Percentiles rank a stretch among this genome's conserved stretches.
Evolutionary conservation across 2,113 vertebrate genomes (phyloP).

Genomic region (Pelecanus crispus): DNA sequence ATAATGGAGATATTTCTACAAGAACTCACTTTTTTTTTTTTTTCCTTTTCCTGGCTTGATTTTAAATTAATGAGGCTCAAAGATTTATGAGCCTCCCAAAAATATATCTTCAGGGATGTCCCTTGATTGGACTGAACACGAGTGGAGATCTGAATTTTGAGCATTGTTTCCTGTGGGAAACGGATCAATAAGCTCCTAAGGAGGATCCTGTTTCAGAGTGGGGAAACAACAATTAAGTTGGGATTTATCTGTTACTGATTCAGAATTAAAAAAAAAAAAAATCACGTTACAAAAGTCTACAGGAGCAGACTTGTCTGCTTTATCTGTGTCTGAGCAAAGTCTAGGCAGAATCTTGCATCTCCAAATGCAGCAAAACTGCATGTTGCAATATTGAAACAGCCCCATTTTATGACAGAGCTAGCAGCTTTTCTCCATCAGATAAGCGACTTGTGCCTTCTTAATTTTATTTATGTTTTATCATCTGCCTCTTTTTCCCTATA

Average conservation of each 20-base stretch:
- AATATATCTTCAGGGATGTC: not conserved
- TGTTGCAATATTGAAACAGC: not conserved
- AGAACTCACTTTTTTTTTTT: not conserved
- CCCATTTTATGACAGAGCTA: not conserved
- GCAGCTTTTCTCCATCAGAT: not conserved
- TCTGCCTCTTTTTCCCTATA: not conserved
- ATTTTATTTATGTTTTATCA: not conserved
- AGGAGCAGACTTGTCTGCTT: not conserved
- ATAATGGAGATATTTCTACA: not conserved
- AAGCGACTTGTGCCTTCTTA: rapidly evolving
- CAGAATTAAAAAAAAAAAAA: not conserved
- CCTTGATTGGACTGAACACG: not conserved
- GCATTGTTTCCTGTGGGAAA: not conserved
- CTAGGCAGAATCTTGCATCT: not conserved
- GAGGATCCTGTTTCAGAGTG: not conserved
- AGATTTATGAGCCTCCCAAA: not conserved
- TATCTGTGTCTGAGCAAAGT: not conserved
- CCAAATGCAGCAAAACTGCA: not conserved
- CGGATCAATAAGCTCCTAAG: not conserved
- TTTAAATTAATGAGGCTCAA: not conserved
- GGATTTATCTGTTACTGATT: not conserved
- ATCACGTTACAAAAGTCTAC: rapidly evolving
- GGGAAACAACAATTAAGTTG: not conserved
- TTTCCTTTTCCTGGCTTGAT: not conserved
- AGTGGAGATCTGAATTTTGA: not conserved